Conservation (phyloP, 1,140 invertebrate species). For the Drosophila elegans region DNA sequence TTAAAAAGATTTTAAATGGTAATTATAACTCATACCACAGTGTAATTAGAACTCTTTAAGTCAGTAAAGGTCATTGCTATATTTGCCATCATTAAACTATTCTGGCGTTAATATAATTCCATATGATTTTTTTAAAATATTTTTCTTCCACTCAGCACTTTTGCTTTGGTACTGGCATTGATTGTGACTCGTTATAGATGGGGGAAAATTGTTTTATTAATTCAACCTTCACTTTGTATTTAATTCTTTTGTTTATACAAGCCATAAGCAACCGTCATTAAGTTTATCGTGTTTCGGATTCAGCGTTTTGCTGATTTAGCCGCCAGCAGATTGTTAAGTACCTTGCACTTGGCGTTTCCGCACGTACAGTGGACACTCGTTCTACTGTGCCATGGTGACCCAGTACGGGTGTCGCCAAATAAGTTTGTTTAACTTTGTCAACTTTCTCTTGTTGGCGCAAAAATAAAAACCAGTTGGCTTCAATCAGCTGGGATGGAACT, state of each 20-base stretch:
- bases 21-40: background rate
- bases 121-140: constrained; percentile 19
- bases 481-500: constrained; percentile 24
- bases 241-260: constrained; percentile 46
- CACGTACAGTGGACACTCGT: constrained; percentile 20
- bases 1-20: no score
- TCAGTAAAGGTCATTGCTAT: background rate
- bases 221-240: constrained; percentile 33
- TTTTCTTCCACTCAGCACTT: constrained; percentile 10
- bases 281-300: constrained; percentile 24
- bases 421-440: constrained; percentile 28
- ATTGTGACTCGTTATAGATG: constrained; percentile 11
- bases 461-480: constrained; percentile 19
- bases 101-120: background rate
- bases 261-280: constrained; percentile 5
- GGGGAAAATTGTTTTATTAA: constrained; percentile 30
- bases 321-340: constrained; percentile 13
- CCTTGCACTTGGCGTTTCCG: constrained; percentile 33
- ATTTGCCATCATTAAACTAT: constrained; percentile 1
- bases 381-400: constrained; percentile 22
- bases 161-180: constrained; percentile 17
- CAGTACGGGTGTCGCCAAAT: constrained; percentile 27
- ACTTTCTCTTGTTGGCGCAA: constrained; percentile 28
- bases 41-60: background rate
- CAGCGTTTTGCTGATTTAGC: constrained; percentile 21